A percentile compares a stretch with the other conserved stretches of the same genome.
Conservation (phyloP, 1,140 invertebrate species). For the Euglossa dilemma region DNA sequence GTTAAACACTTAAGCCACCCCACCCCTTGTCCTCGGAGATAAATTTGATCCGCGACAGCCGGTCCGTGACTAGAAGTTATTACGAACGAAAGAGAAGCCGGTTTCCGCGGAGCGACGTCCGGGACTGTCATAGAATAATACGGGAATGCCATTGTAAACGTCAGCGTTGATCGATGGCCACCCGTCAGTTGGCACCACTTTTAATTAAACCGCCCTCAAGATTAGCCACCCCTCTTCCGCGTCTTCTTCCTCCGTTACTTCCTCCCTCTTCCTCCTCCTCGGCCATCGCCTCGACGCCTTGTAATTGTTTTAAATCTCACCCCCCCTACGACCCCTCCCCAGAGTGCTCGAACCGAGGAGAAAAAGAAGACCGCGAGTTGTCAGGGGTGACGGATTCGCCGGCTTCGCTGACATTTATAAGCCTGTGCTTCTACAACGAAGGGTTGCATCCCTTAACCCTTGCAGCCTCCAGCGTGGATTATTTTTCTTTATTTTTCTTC, state of each 20-base stretch:
- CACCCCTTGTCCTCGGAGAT: not conserved
- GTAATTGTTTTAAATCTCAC: conserved; percentile 82
- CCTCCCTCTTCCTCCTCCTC: conserved; percentile 49
- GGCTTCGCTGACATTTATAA: conserved; percentile 76
- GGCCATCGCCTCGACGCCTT: conserved; percentile 63
- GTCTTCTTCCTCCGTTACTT: conserved; percentile 25
- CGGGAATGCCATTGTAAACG: conserved; percentile 64
- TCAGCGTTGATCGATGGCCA: conserved; percentile 81
- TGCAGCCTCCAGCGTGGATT: conserved; percentile 11
- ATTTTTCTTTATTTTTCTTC: conserved; percentile 57
- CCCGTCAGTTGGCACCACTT: conserved; percentile 82
- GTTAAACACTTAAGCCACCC: no score
- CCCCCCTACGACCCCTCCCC: conserved; percentile 44
- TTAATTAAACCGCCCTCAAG: conserved; percentile 82
- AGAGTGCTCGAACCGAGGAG: conserved; percentile 40
- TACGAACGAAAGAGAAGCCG: conserved; percentile 25
- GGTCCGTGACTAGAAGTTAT: conserved; percentile 46
- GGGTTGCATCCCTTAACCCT: conserved; percentile 23
- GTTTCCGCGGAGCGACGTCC: conserved; percentile 9
- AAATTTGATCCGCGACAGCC: conserved; percentile 39
- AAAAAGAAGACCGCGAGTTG: conserved; percentile 76
- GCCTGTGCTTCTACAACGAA: conserved; percentile 44
- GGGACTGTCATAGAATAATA: conserved; percentile 59
- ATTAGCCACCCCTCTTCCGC: conserved; percentile 76
- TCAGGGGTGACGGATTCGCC: conserved; percentile 79